These are phyloP conservation scores for Hoplostethus atlanticus DNA, from an alignment of 2,797 vertebrate genomes.

Conservation along the genomic window DNA sequence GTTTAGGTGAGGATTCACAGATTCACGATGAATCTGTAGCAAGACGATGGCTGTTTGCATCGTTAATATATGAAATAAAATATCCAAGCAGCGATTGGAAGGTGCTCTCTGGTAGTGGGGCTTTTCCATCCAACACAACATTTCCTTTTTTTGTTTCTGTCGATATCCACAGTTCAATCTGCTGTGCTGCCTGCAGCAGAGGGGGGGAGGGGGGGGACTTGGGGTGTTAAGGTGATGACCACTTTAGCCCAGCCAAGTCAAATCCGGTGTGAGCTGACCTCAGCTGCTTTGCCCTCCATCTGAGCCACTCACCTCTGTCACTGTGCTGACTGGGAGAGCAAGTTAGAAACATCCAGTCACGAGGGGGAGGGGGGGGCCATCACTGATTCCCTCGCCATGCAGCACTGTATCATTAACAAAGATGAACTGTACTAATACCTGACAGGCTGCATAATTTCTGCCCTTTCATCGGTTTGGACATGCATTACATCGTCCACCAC, in stretches of 20 bases:
- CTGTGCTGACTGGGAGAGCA: conserved; percentile 6
- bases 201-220: not conserved
- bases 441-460: conserved; percentile 33
- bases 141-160: no score
- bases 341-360: conserved; percentile 6
- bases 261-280: conserved; percentile 70
- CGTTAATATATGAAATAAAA: not conserved
- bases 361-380: no score
- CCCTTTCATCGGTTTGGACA: not conserved
- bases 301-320: conserved; percentile 41
- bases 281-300: conserved; percentile 49
- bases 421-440: conserved; percentile 23
- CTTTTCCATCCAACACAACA: not conserved
- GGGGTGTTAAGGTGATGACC: not conserved
- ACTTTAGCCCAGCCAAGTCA: conserved; percentile 33
- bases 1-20: no score
- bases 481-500: conserved; percentile 4
- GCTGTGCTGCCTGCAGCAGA: not conserved
- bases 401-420: conserved; percentile 15
- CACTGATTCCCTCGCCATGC: no score
- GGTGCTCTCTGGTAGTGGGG: not conserved
- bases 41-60: no score
- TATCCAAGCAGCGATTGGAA: not conserved
- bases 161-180: no score
- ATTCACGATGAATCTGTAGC: no score